These are phyloP conservation scores for Vulpes ferrilata DNA, from an alignment of 2,113 vertebrate genomes.

Conservation along the genomic window DNA sequence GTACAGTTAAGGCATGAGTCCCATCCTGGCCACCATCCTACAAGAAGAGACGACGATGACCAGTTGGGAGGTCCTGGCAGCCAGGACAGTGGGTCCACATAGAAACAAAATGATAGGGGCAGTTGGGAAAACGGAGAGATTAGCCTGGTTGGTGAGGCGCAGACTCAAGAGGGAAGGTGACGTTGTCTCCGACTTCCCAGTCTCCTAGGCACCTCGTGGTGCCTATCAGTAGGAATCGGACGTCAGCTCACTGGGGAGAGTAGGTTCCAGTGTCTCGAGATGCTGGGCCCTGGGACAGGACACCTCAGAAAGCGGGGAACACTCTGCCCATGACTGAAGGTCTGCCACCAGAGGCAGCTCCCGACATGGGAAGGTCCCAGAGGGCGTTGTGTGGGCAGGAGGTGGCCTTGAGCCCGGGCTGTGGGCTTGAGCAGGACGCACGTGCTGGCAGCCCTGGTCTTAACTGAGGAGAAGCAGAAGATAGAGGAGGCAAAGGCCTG, in stretches of 20 bases:
- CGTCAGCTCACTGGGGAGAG: not conserved
- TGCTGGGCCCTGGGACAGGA: fast-evolving
- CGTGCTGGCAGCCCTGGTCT: not conserved
- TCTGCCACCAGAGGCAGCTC: too few species aligned
- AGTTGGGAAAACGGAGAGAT: fast-evolving
- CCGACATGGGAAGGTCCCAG: too few species aligned
- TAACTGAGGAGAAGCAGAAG: not conserved
- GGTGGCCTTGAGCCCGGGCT: not conserved
- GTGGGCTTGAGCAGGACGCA: not conserved
- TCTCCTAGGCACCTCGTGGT: not conserved
- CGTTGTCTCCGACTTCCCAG: not conserved
- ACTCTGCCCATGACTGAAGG: not conserved
- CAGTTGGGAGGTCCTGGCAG: not conserved
- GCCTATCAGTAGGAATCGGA: fast-evolving
- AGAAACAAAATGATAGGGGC: fast-evolving
- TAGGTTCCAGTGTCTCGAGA: not conserved
- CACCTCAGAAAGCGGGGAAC: not conserved
- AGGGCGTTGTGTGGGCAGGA: fast-evolving
- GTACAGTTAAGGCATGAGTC: not conserved
- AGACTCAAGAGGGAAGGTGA: fast-evolving
- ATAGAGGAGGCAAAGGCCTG: not conserved
- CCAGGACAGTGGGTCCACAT: not conserved
- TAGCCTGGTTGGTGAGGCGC: fast-evolving
- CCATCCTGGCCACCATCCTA: not conserved
- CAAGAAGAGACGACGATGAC: not conserved